Conservation (phyloP, 2,888 invertebrate species). For the Ashinkailepas kermadecensis region DNA sequence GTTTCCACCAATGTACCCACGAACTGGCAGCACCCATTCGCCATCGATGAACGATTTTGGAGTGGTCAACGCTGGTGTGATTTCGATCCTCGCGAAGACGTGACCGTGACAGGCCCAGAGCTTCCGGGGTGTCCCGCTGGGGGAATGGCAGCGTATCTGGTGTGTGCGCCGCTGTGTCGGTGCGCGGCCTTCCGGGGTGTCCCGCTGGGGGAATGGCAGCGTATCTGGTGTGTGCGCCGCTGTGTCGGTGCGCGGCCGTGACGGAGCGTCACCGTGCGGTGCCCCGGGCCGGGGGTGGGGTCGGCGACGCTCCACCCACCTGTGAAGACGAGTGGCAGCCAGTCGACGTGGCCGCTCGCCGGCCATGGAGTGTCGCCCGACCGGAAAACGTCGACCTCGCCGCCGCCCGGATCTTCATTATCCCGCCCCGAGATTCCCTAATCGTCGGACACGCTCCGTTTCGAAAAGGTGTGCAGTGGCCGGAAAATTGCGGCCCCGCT, state of each 20-base stretch:
- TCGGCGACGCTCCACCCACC: conserved; percentile 51
- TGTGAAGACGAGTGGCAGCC: conserved; percentile 49
- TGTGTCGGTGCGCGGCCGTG: conserved; percentile 57
- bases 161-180: conserved; percentile 52
- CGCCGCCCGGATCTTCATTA: conserved; percentile 64
- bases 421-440: conserved; percentile 58
- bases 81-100: no score
- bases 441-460: conserved; percentile 61
- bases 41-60: no score
- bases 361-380: not conserved
- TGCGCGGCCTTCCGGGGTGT: conserved; percentile 45
- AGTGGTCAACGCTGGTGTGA: no score
- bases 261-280: conserved; percentile 55
- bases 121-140: no score
- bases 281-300: conserved; percentile 61
- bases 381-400: conserved; percentile 31
- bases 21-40: no score
- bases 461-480: conserved; percentile 62
- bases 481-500: conserved; percentile 58
- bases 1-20: no score
- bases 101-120: no score
- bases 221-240: conserved; percentile 41
- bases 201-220: no score
- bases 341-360: conserved; percentile 56
- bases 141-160: no score